Evolutionary conservation across 2,888 invertebrate species (phyloP).

Genomic region (Electrophaes corylata): DNA sequence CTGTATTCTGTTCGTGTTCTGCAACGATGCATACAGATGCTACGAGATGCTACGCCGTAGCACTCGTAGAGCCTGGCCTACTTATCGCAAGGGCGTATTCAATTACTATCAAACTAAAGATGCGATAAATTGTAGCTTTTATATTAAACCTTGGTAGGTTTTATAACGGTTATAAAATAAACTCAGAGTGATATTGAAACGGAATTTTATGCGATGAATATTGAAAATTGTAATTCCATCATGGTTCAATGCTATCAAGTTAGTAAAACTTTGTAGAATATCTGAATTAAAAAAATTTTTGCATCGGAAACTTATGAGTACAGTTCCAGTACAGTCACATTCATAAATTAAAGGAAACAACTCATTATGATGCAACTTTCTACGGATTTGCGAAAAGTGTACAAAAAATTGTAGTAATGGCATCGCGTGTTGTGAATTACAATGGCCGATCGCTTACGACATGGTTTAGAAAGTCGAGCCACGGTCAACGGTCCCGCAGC

Average conservation of each 20-base stretch:
- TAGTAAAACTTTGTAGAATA: neutral
- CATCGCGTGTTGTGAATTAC: slow-evolving; percentile 80
- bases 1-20: neutral
- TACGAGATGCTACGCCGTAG: slow-evolving; percentile 37
- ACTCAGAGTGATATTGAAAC: slow-evolving; percentile 19
- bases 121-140: slow-evolving; percentile 24
- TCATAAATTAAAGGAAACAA: slow-evolving; percentile 2
- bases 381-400: slow-evolving; percentile 64
- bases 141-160: slow-evolving; percentile 31
- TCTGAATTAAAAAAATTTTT: no score
- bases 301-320: neutral
- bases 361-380: slow-evolving; percentile 55
- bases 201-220: neutral
- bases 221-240: neutral
- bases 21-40: neutral
- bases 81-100: slow-evolving; percentile 24
- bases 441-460: slow-evolving; percentile 76
- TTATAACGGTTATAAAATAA: slow-evolving; percentile 34
- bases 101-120: slow-evolving; percentile 23
- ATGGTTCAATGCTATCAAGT: neutral
- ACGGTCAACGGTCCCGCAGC: slow-evolving; percentile 80
- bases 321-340: slow-evolving; percentile 2
- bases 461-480: slow-evolving; percentile 80
- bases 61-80: slow-evolving; percentile 37
- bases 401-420: slow-evolving; percentile 69